These are phyloP conservation scores for Nephotettix cincticeps DNA, from an alignment of 1,140 invertebrate species.

Conservation along the genomic window DNA sequence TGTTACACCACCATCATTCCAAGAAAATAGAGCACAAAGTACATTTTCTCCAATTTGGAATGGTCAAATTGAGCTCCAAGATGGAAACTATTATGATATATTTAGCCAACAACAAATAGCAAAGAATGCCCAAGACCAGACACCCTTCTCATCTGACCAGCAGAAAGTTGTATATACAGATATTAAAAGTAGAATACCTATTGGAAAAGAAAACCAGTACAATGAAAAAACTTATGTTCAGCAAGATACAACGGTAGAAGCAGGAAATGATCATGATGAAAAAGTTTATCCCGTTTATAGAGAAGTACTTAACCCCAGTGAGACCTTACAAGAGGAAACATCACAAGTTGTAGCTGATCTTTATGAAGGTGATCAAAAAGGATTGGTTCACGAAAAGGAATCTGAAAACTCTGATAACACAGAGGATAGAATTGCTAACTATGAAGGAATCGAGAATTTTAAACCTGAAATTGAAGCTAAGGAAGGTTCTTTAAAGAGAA, in stretches of 20 bases:
- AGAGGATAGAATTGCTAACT: neutral
- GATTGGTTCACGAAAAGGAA: neutral
- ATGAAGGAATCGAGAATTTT: neutral
- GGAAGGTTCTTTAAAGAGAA: neutral
- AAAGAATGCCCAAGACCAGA: constrained; percentile 25
- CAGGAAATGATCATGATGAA: neutral
- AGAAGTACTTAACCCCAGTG: neutral
- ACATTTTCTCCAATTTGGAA: constrained; percentile 19
- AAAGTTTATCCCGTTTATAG: constrained; percentile 11
- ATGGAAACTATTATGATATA: constrained; percentile 32
- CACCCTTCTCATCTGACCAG: constrained; percentile 35
- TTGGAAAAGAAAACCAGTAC: constrained; percentile 32
- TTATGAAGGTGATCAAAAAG: neutral
- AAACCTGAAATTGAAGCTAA: neutral
- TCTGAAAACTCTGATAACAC: neutral
- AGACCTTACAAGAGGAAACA: neutral
- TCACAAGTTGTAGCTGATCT: neutral
- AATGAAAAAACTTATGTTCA: constrained; percentile 14
- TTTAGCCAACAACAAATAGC: constrained; percentile 15
- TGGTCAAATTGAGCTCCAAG: constrained; percentile 19
- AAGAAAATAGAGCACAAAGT: neutral
- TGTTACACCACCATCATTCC: constrained; percentile 17
- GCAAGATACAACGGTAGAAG: neutral
- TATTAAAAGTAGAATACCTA: constrained; percentile 15
- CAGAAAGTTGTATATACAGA: constrained; percentile 27